These are phyloP conservation scores for Zapornia atra DNA, from an alignment of 2,113 vertebrate species.

Conservation along the genomic window DNA sequence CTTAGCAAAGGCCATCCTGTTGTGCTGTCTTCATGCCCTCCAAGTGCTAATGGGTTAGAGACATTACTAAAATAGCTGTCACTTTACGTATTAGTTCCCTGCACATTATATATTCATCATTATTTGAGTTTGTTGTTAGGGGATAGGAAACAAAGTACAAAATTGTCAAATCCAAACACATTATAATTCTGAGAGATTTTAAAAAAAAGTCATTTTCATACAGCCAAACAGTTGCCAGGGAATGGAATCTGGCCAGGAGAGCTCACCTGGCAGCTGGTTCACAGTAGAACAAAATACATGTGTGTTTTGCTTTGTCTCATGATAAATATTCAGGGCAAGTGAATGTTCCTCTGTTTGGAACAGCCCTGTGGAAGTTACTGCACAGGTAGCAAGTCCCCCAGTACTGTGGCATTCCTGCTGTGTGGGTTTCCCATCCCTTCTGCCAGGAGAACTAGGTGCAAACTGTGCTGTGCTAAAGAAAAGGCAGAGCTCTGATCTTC, in stretches of 20 bases:
- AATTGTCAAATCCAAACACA: background rate
- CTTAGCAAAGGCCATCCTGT: background rate
- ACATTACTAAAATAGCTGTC: background rate
- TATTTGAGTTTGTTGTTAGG: background rate
- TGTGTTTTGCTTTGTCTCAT: background rate
- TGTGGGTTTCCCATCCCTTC: background rate
- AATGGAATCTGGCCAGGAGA: background rate
- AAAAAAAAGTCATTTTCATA: background rate
- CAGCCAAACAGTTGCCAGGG: background rate
- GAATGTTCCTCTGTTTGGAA: background rate
- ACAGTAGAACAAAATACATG: background rate
- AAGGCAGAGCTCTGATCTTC: background rate
- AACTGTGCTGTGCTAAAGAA: background rate
- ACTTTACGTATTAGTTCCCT: background rate
- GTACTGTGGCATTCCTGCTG: accelerated
- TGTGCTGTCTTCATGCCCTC: background rate
- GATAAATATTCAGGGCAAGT: background rate
- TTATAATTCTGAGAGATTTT: background rate
- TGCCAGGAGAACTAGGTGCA: background rate
- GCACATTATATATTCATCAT: background rate
- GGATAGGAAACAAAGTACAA: background rate
- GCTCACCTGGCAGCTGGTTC: background rate
- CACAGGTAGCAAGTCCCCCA: background rate
- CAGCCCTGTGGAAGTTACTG: accelerated
- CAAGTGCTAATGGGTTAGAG: background rate